Percentiles rank a stretch among this genome's conserved stretches.
These are phyloP conservation scores for Brachionus sp. DNA, from an alignment of 1,140 invertebrate species.

Conservation along the genomic window DNA sequence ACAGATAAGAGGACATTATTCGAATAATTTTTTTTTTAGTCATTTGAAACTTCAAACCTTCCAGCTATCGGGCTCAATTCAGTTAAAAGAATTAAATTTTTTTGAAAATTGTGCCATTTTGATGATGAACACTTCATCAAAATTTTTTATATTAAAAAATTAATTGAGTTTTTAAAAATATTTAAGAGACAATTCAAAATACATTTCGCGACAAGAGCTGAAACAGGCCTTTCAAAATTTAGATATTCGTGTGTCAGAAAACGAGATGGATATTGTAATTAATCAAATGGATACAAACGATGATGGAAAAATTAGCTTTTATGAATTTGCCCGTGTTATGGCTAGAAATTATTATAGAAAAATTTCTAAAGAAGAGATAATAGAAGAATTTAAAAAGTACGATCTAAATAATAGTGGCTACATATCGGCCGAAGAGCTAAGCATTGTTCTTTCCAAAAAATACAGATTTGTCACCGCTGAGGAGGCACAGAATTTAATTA, in stretches of 20 bases:
- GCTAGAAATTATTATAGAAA: slow-evolving; percentile 37
- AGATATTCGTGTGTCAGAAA: slow-evolving; percentile 32
- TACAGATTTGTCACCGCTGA: slow-evolving; percentile 17
- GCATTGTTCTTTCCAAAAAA: slow-evolving; percentile 42
- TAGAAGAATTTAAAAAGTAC: slow-evolving; percentile 19
- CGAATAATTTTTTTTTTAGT: too few relatives aligned
- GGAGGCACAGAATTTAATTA: slow-evolving; percentile 8
- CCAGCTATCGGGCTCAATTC: too few relatives aligned
- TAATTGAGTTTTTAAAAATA: background rate
- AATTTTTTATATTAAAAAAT: too few relatives aligned
- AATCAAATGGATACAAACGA: slow-evolving; percentile 45
- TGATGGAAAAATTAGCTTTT: slow-evolving; percentile 29
- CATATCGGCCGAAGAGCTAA: slow-evolving; percentile 36
- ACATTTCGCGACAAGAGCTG: background rate
- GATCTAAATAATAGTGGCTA: slow-evolving; percentile 29
- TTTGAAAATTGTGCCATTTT: too few relatives aligned
- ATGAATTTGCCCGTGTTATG: slow-evolving; percentile 29
- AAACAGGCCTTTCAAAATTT: slow-evolving; percentile 19
- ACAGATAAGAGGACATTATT: too few relatives aligned
- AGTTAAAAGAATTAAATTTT: too few relatives aligned
- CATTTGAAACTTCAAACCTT: too few relatives aligned
- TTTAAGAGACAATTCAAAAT: slow-evolving; percentile 7
- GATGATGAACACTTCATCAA: too few relatives aligned
- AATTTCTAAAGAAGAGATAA: background rate
- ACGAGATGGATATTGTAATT: slow-evolving; percentile 24